Conservation (phyloP, 1,140 invertebrate genomes). For the Tetranychus cinnabarinus region DNA sequence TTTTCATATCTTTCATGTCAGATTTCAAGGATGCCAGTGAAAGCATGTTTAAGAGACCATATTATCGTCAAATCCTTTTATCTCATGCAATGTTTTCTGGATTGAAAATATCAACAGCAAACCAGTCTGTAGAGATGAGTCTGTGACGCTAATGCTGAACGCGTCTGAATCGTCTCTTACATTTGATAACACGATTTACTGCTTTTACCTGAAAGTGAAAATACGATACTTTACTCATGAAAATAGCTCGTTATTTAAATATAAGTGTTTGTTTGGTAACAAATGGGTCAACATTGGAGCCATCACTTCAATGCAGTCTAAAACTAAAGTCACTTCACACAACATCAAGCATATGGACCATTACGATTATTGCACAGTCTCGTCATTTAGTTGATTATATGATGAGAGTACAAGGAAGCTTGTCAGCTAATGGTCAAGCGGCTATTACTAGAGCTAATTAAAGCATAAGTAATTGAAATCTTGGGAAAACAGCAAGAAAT, state of each 20-base stretch:
- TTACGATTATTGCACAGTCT: background rate
- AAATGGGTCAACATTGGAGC: background rate
- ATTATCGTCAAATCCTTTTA: conserved; percentile 22
- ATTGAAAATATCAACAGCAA: conserved; percentile 59
- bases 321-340: too few relatives aligned
- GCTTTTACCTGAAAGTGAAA: conserved; percentile 84
- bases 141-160: conserved; percentile 83
- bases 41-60: conserved; percentile 43
- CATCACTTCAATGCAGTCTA: too few relatives aligned
- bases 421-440: conserved; percentile 52
- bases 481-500: too few relatives aligned
- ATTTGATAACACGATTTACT: conserved; percentile 55
- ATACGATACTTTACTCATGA: conserved; percentile 60
- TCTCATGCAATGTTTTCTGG: conserved; percentile 70
- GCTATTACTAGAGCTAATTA: conserved; percentile 33
- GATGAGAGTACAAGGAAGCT: conserved; percentile 27
- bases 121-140: conserved; percentile 51
- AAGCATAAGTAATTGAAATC: conserved; percentile 21
- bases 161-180: conserved; percentile 56
- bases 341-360: background rate
- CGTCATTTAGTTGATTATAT: background rate
- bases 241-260: conserved; percentile 43
- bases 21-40: conserved; percentile 54
- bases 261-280: background rate
- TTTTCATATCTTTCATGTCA: conserved; percentile 46